Conservation (phyloP, 35 echinoderm and acorn worm species). For the Nesometra sesokonis region DNA sequence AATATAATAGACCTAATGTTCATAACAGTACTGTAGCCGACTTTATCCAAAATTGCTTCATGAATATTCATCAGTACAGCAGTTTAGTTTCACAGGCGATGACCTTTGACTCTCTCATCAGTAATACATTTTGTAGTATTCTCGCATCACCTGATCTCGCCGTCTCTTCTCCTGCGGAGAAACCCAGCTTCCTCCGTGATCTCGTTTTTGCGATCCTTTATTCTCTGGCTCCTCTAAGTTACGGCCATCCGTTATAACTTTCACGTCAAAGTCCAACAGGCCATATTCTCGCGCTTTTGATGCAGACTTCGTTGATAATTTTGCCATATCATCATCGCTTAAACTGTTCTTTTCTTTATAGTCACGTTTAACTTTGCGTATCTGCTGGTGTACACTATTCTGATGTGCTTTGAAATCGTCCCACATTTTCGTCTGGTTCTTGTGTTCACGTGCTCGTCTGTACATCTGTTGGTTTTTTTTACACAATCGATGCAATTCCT, state of each 20-base stretch:
- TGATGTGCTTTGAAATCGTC: not conserved
- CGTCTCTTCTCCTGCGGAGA: not conserved
- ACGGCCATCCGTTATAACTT: not conserved
- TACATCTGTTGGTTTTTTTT: not conserved
- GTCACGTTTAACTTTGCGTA: not conserved
- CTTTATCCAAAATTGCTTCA: too few species aligned
- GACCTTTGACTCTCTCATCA: not conserved
- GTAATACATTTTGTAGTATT: slow-evolving; percentile 1
- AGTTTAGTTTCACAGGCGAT: too few species aligned
- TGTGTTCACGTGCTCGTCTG: not conserved
- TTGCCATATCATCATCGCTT: not conserved
- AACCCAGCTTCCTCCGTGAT: not conserved
- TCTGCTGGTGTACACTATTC: not conserved
- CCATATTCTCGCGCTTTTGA: not conserved
- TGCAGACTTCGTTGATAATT: not conserved
- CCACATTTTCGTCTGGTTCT: not conserved
- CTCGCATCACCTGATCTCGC: not conserved
- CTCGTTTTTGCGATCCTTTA: not conserved
- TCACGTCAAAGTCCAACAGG: not conserved
- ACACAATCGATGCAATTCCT: not conserved
- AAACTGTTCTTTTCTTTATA: not conserved
- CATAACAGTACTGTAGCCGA: too few species aligned
- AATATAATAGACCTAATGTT: too few species aligned
- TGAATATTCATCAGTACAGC: too few species aligned
- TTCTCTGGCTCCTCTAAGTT: not conserved